phyloP scores from a whole-genome alignment of 2,113 vertebrate genomes.

The Hylia prasina region DNA sequence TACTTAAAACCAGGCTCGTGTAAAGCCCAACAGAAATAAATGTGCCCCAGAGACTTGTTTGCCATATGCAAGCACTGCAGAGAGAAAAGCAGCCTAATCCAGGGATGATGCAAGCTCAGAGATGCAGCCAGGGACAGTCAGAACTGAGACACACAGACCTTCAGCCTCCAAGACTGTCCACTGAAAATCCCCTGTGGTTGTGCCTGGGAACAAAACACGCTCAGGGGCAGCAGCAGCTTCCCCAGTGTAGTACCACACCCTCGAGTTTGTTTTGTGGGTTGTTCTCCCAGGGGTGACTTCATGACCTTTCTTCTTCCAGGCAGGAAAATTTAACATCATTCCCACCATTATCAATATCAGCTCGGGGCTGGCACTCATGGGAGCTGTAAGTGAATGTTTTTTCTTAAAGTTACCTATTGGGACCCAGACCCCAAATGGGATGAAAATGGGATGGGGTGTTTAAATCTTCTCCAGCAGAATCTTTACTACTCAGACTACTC shows the following conservation, averaged over 20 bases:
- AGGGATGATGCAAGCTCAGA: background rate
- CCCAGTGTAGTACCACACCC: background rate
- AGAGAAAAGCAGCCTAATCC: background rate
- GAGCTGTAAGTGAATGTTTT: slow-evolving; percentile 80
- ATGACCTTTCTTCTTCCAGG: slow-evolving; percentile 71
- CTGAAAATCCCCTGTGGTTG: background rate
- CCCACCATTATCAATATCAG: slow-evolving; percentile 91
- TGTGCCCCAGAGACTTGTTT: background rate
- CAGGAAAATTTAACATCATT: slow-evolving; percentile 92
- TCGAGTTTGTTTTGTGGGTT: background rate
- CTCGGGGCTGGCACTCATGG: slow-evolving; percentile 89
- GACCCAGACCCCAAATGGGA: background rate
- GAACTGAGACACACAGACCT: background rate
- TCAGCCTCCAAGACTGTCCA: background rate
- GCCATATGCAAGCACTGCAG: background rate
- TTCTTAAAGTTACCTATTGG: background rate
- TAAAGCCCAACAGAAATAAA: background rate
- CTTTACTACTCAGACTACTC: background rate
- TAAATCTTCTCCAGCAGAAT: background rate
- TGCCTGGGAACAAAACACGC: background rate
- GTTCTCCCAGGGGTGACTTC: background rate
- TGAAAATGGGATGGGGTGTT: background rate
- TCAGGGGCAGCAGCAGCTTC: background rate
- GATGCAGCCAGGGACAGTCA: background rate
- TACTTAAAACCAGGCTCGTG: background rate